Percentiles rank a stretch among this genome's conserved stretches.
Evolutionary conservation across 2,888 invertebrate species (phyloP).

Genomic region (Drosophila neotestacea): DNA sequence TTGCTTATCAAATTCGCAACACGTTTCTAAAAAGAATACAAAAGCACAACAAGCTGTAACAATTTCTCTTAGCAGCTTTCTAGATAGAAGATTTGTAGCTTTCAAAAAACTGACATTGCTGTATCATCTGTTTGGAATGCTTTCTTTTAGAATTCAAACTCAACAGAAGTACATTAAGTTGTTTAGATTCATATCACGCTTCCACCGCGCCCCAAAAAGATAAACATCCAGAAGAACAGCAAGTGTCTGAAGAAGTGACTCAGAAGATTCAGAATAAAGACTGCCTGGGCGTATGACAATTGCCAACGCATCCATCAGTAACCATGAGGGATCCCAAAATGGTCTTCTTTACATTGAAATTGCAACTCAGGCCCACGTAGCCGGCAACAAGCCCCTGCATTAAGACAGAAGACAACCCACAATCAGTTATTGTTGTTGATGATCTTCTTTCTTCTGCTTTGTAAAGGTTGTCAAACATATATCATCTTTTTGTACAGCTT

Average conservation of each 20-base stretch:
- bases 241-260: conserved; percentile 44
- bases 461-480: background rate
- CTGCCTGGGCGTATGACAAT: conserved; percentile 62
- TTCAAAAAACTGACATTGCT: background rate
- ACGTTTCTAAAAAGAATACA: background rate
- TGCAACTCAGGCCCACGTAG: conserved; percentile 55
- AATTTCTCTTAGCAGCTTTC: background rate
- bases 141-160: conserved; percentile 15
- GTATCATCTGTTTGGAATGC: conserved; percentile 2
- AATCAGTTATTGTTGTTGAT: conserved; percentile 11
- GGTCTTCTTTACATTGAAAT: conserved; percentile 67
- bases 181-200: conserved; percentile 34
- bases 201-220: conserved; percentile 32
- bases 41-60: background rate
- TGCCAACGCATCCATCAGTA: conserved; percentile 21
- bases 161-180: background rate
- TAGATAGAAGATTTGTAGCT: background rate
- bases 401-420: conserved; percentile 30
- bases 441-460: conserved; percentile 9
- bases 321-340: conserved; percentile 51
- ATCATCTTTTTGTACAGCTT: background rate
- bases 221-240: conserved; percentile 14
- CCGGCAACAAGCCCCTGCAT: conserved; percentile 49
- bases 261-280: conserved; percentile 23
- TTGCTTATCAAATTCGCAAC: conserved; percentile 6